Evolutionary conservation across 2,888 invertebrate genomes (phyloP).

Genomic region (Chesias legatella): DNA sequence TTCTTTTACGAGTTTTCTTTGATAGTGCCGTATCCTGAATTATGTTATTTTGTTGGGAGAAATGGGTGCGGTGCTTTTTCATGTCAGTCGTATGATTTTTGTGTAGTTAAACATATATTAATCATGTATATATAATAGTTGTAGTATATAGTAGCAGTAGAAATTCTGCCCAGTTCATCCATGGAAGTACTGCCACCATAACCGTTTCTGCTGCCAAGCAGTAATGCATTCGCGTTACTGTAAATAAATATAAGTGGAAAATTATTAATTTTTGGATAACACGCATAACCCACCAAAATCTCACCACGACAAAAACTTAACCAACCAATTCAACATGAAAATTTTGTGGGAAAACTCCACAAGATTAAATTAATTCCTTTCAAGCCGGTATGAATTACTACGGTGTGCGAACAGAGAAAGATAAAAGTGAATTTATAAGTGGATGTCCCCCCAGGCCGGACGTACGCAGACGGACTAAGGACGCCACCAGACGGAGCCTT

Average conservation of each 20-base stretch:
- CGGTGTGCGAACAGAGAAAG: slow-evolving; percentile 31
- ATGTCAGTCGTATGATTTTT: no score
- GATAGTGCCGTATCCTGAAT: slow-evolving; percentile 25
- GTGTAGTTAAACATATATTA: no score
- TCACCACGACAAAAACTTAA: slow-evolving; percentile 16
- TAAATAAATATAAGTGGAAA: no score
- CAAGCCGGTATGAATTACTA: slow-evolving; percentile 37
- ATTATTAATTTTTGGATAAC: no score
- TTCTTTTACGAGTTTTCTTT: slow-evolving; percentile 28
- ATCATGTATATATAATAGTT: no score
- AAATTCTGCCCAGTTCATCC: no score
- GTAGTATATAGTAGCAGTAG: no score
- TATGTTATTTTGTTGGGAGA: slow-evolving; percentile 15
- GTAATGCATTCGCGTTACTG: no score
- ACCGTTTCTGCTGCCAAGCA: no score
- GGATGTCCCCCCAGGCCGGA: slow-evolving; percentile 16
- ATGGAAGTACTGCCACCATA: no score
- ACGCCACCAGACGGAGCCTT: not conserved
- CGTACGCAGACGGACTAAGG: slow-evolving; percentile 8
- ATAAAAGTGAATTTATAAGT: slow-evolving; percentile 42
- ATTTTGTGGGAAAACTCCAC: slow-evolving; percentile 25
- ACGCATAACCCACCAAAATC: no score
- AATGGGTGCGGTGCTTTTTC: not conserved
- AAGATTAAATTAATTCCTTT: slow-evolving; percentile 41
- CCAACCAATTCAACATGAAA: slow-evolving; percentile 20